Evolutionary conservation across 1,140 invertebrate species (phyloP).

Genomic region (Formica exsecta): DNA sequence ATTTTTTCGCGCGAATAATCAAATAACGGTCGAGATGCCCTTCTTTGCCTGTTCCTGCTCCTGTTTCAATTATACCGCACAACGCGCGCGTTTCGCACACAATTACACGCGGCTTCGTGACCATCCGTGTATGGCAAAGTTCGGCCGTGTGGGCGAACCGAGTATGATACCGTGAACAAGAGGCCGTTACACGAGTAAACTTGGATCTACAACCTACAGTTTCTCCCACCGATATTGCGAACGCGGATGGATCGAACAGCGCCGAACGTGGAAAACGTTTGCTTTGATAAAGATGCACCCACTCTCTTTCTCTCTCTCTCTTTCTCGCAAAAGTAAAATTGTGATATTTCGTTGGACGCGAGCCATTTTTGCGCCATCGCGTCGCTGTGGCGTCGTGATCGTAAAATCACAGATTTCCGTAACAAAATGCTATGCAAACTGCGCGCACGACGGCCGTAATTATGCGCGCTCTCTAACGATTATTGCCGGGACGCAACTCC

Average conservation of each 20-base stretch:
- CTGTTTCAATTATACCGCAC: constrained; percentile 49
- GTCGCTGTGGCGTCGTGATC: neutral
- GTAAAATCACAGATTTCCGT: constrained; percentile 47
- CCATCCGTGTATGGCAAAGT: constrained; percentile 48
- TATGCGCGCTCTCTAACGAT: constrained; percentile 60
- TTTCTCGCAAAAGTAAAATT: neutral
- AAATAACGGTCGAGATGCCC: constrained; percentile 28
- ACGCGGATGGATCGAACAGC: neutral
- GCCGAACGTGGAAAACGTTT: neutral
- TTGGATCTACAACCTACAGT: constrained; percentile 7
- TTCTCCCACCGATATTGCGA: neutral
- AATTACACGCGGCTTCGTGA: constrained; percentile 40
- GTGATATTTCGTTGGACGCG: neutral
- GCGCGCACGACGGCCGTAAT: constrained; percentile 44
- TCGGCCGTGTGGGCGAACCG: constrained; percentile 31
- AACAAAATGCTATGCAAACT: constrained; percentile 60
- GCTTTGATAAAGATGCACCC: neutral
- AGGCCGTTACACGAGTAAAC: constrained; percentile 38
- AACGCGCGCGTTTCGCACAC: constrained; percentile 29
- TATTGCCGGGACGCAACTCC: constrained; percentile 42
- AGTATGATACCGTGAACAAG: constrained; percentile 26
- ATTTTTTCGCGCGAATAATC: constrained; percentile 49
- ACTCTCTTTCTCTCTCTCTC: neutral
- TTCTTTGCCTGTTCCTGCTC: constrained; percentile 26
- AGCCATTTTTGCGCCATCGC: constrained; percentile 36